Evolutionary conservation across 2,113 vertebrate species (phyloP).

Genomic region (Turdus rufiventris): DNA sequence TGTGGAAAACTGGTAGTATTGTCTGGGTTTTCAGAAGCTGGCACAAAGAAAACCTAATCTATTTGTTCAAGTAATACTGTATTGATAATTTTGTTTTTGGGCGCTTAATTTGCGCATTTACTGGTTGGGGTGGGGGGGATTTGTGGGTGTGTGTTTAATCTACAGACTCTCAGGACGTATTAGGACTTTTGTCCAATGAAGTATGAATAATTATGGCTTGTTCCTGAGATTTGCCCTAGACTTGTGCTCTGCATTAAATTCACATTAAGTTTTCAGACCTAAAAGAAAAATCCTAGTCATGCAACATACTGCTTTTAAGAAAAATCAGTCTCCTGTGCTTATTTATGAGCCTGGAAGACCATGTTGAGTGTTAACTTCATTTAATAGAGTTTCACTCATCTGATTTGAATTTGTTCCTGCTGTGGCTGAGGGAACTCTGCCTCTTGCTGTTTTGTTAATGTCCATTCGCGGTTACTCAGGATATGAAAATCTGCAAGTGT

Average conservation of each 20-base stretch:
- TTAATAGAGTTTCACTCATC: neutral
- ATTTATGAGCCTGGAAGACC: neutral
- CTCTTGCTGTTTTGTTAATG: slow-evolving; percentile 40
- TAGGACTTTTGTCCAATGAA: neutral
- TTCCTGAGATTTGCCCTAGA: neutral
- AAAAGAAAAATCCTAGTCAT: neutral
- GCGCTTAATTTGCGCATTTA: neutral
- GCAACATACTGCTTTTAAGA: neutral
- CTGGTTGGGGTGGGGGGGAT: fast-evolving
- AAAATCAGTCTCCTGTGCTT: neutral
- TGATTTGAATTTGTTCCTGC: neutral
- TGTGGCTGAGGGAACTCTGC: neutral
- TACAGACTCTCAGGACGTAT: neutral
- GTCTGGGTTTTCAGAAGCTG: neutral
- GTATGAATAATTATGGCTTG: neutral
- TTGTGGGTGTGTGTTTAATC: neutral
- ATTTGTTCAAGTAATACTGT: neutral
- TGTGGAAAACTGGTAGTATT: neutral
- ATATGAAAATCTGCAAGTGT: slow-evolving; percentile 19
- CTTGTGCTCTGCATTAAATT: neutral
- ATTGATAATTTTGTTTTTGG: neutral
- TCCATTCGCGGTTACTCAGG: neutral
- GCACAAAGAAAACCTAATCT: neutral
- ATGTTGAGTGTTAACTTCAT: neutral
- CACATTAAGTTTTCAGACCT: neutral